Base-by-base conservation (phyloP, 2,888 invertebrate species). In the Chymomyza amoena region DNA sequence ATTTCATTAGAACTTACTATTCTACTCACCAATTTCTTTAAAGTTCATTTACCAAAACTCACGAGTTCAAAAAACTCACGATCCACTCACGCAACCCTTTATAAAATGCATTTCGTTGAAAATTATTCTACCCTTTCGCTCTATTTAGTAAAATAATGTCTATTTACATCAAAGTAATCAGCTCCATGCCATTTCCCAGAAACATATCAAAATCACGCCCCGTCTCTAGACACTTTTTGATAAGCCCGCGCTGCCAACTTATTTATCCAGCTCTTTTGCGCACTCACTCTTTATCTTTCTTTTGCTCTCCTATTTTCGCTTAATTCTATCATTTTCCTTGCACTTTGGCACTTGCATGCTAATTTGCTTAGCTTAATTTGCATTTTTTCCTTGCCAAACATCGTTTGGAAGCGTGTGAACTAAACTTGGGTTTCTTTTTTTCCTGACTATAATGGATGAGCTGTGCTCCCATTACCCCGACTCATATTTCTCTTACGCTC, bases 331-430 rank as follows among this genome's bases (percentile, higher is more conserved):
- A 45, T 45, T 77, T 69, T 61, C 66, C 72, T 77, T 74, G 75
- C 77, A 82, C 73, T 80, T 80, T 84, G 75, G 64, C 82, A 81
- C 78, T 84, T 79, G 75, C 75, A 83, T 76, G 83, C 85, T 83
- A 83, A 83, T 83, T 83, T 83, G 79, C 73, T 83, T 85, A 85
- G 71, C 76, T 75, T 81, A 83, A 83, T 83, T 83, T 83, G 83
- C 82, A 83, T 84, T 72, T 82, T 75, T 54, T 20, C 15, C 54
- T 16, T 54, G 54, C 10, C 39, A 45, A 45, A 45, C 39, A 45
- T 45, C 13, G 16, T 54, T 13, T 59, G 59, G 16, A n/a, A 28
- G 70, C 82, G 82, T 83, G 82, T 69, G 83, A 83, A 82, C 16
- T 64, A 36, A 64, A 56, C 60, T 61, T 71, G 18, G 54, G 69